Evolutionary conservation across 1,140 invertebrate species (phyloP).

Genomic region (Lepidurus couesii): DNA sequence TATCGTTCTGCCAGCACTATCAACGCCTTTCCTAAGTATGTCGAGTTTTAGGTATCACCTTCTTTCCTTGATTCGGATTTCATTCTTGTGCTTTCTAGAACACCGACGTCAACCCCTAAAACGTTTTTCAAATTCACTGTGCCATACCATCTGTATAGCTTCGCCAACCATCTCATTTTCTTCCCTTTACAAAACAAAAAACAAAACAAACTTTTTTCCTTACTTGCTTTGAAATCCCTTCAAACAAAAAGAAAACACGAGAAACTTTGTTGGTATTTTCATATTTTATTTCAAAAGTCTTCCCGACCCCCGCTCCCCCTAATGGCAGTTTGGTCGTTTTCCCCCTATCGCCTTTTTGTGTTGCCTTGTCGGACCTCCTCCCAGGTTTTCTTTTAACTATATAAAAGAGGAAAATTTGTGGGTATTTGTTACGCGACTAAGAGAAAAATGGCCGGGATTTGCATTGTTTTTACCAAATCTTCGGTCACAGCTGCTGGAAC

Average conservation of each 20-base stretch:
- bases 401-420: background rate
- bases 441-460: background rate
- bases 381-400: background rate
- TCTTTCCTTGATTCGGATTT: background rate
- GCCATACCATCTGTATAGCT: constrained; percentile 21
- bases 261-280: constrained; percentile 14
- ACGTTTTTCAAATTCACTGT: background rate
- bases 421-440: background rate
- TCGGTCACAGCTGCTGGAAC: background rate
- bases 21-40: background rate
- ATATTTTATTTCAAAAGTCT: background rate
- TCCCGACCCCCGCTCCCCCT: background rate
- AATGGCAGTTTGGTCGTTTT: background rate
- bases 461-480: background rate
- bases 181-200: background rate
- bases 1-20: constrained; percentile 13
- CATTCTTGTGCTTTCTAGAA: background rate
- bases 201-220: background rate
- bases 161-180: constrained; percentile 10
- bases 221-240: background rate
- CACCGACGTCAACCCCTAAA: background rate
- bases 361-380: constrained; percentile 13
- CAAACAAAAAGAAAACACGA: background rate
- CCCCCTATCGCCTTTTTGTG: constrained; percentile 1
- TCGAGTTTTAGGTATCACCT: background rate